phyloP scores from a whole-genome alignment of 2,113 vertebrate genomes.

The Zosterops lateralis region DNA sequence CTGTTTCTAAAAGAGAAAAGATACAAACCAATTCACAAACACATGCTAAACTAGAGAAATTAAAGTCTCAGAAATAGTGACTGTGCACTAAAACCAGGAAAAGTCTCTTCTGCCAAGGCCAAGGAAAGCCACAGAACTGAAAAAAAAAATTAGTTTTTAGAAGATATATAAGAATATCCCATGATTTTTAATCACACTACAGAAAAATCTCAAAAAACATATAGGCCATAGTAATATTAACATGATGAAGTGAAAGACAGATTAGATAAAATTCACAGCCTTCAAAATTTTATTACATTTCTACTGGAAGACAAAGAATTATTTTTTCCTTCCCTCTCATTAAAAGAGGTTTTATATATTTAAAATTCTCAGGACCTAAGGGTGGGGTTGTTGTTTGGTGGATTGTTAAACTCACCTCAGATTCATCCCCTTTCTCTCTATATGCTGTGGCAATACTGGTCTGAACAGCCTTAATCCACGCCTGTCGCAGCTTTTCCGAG shows the following conservation, averaged over 20 bases:
- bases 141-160: not conserved
- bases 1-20: slow-evolving; percentile 78
- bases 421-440: slow-evolving; percentile 88
- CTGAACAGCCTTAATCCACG: slow-evolving; percentile 97
- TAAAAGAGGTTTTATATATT: not conserved
- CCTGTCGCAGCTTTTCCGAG: slow-evolving; percentile 92
- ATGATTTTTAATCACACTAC: not conserved
- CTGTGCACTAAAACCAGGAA: not conserved
- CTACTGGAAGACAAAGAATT: not conserved
- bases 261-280: not conserved
- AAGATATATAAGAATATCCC: not conserved
- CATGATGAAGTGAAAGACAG: not conserved
- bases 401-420: slow-evolving; percentile 76
- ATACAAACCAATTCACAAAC: not conserved
- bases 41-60: not conserved
- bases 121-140: not conserved
- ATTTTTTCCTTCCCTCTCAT: not conserved
- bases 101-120: not conserved
- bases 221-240: not conserved
- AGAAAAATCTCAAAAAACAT: not conserved
- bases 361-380: not conserved
- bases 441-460: slow-evolving; percentile 98
- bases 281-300: not conserved
- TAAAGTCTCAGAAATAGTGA: not conserved
- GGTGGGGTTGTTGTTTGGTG: accelerated